A percentile compares a stretch with the other conserved stretches of the same genome.
Evolutionary conservation across 2,113 vertebrate species (phyloP).

Genomic region (Tringa solitaria): DNA sequence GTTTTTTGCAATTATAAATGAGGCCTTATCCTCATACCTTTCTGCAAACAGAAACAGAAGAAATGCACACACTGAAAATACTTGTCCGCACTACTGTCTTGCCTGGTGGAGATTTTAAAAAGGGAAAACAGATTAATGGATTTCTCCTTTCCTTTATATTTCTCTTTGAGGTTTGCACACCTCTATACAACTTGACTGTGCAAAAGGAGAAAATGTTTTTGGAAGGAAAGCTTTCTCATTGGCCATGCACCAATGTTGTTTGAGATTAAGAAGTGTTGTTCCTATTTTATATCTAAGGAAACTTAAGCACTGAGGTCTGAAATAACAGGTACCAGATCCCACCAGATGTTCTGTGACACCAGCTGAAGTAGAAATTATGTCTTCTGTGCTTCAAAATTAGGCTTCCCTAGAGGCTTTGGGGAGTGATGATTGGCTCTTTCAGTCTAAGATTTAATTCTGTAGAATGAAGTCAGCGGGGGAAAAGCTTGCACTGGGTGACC

Average conservation of each 20-base stretch:
- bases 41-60: background rate
- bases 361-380: background rate
- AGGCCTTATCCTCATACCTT: background rate
- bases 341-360: background rate
- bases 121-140: background rate
- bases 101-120: background rate
- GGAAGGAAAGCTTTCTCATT: background rate
- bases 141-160: background rate
- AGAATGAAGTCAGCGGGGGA: background rate
- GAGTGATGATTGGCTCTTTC: background rate
- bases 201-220: background rate
- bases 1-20: background rate
- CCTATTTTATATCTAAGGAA: background rate
- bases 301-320: background rate
- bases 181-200: background rate
- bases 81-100: background rate
- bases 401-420: background rate
- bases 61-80: background rate
- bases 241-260: rapidly evolving
- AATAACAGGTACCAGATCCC: background rate
- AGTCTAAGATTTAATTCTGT: background rate
- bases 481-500: background rate
- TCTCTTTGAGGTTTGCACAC: background rate
- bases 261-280: background rate
- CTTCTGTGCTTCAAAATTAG: background rate